These are phyloP conservation scores for Vandiemenella viatica DNA, from an alignment of 2,888 invertebrate species.

Conservation along the genomic window DNA sequence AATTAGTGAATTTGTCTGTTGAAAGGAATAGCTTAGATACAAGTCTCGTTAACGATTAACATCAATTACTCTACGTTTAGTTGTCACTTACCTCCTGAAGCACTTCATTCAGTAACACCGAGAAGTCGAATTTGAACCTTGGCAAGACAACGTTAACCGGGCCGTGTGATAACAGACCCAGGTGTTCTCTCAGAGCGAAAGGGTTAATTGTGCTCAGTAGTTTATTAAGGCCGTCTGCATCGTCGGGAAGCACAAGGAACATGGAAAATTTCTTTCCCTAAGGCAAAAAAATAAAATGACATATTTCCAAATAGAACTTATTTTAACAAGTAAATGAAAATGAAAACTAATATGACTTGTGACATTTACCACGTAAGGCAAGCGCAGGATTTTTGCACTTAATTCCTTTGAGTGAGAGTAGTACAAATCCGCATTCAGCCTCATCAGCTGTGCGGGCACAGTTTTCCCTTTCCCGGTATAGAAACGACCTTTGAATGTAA, in stretches of 20 bases:
- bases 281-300: conserved; percentile 16
- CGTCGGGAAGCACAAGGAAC: conserved; percentile 55
- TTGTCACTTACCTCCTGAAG: conserved; percentile 44
- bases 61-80: no score
- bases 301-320: neutral
- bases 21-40: no score
- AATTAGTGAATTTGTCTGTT: no score
- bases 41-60: no score
- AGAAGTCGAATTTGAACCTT: conserved; percentile 58
- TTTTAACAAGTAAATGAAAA: neutral
- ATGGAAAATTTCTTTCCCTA: conserved; percentile 59
- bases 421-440: conserved; percentile 46
- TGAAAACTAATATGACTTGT: neutral
- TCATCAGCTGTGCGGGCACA: conserved; percentile 50
- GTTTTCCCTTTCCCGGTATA: conserved; percentile 33
- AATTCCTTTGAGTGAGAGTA: conserved; percentile 43
- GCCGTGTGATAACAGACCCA: conserved; percentile 41
- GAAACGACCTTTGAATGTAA: conserved; percentile 45
- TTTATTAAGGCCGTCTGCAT: conserved; percentile 41
- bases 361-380: conserved; percentile 50
- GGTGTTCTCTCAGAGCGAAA: conserved; percentile 36
- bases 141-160: conserved; percentile 50
- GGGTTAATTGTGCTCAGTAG: conserved; percentile 42
- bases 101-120: conserved; percentile 42
- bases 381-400: conserved; percentile 52